Evolutionary conservation across 2,888 invertebrate genomes (phyloP).

Genomic region (Bugulina stolonifera): DNA sequence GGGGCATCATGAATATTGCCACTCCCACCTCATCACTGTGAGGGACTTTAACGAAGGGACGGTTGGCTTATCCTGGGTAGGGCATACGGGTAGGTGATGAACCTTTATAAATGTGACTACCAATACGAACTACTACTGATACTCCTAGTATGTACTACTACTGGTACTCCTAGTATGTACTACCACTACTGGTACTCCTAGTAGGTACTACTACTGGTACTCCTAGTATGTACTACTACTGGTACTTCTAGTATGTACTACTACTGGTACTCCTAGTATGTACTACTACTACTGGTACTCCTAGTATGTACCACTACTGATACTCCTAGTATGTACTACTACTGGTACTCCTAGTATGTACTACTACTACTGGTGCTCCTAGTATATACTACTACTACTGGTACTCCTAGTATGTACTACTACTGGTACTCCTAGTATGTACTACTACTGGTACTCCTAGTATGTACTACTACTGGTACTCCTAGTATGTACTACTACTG

Average conservation of each 20-base stretch:
- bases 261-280: neutral
- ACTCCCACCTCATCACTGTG: slow-evolving; percentile 96
- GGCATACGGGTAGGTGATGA: slow-evolving; percentile 55
- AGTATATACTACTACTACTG: neutral
- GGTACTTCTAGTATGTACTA: neutral
- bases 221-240: slow-evolving; percentile 11
- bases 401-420: too few relatives aligned
- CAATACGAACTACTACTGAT: slow-evolving; percentile 2
- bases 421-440: neutral
- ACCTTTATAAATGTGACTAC: neutral
- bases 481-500: too few relatives aligned
- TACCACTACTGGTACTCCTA: neutral
- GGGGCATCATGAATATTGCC: slow-evolving; percentile 94
- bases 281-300: neutral
- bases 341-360: neutral
- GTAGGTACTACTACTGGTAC: neutral
- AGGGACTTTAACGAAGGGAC: slow-evolving; percentile 97
- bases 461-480: too few relatives aligned
- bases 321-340: neutral
- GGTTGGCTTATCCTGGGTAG: slow-evolving; percentile 95
- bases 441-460: too few relatives aligned
- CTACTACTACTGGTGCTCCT: neutral
- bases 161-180: neutral
- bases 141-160: neutral
- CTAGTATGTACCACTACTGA: neutral